phyloP scores from a whole-genome alignment of 64 coral and sea anemone species.

The Montipora foliosa region DNA sequence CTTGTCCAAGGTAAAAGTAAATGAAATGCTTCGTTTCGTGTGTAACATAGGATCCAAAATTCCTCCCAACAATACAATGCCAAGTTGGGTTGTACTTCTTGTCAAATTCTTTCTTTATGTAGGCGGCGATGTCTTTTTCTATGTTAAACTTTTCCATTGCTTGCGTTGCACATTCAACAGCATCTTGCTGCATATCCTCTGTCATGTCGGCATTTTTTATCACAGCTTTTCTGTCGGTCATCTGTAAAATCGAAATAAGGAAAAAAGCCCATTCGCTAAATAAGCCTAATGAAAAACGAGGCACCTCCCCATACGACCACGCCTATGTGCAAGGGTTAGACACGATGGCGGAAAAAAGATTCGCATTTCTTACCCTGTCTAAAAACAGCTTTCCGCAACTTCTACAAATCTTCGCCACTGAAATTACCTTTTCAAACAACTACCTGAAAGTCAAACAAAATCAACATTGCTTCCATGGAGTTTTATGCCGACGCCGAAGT shows the following conservation, averaged over 20 bases:
- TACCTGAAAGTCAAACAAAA: slow-evolving; percentile 41
- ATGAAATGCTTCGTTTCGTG: slow-evolving; percentile 99
- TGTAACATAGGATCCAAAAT: slow-evolving; percentile 97
- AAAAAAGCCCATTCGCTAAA: neutral
- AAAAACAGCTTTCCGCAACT: slow-evolving; percentile 75
- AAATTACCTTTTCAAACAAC: slow-evolving; percentile 27
- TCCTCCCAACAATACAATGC: slow-evolving; percentile 98
- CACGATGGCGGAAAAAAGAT: neutral
- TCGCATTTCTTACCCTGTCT: slow-evolving; percentile 67
- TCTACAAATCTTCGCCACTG: slow-evolving; percentile 67
- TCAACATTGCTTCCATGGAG: slow-evolving; percentile 34
- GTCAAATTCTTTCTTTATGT: slow-evolving; percentile 98
- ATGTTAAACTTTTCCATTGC: slow-evolving; percentile 95
- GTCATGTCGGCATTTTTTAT: slow-evolving; percentile 99
- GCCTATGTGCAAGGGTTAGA: slow-evolving; percentile 7
- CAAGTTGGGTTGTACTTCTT: slow-evolving; percentile 99
- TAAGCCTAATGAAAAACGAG: slow-evolving; percentile 27
- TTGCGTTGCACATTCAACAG: slow-evolving; percentile 76
- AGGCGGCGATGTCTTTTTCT: slow-evolving; percentile 97
- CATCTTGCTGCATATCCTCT: slow-evolving; percentile 98
- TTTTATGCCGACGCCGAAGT: slow-evolving; percentile 21
- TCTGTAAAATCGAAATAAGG: slow-evolving; percentile 63
- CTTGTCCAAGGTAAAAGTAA: slow-evolving; percentile 98
- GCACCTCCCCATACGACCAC: neutral
- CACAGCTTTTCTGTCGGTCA: slow-evolving; percentile 98